Evolutionary conservation across 1,140 invertebrate species (phyloP).

Genomic region (Caenorhabditis inopinata): DNA sequence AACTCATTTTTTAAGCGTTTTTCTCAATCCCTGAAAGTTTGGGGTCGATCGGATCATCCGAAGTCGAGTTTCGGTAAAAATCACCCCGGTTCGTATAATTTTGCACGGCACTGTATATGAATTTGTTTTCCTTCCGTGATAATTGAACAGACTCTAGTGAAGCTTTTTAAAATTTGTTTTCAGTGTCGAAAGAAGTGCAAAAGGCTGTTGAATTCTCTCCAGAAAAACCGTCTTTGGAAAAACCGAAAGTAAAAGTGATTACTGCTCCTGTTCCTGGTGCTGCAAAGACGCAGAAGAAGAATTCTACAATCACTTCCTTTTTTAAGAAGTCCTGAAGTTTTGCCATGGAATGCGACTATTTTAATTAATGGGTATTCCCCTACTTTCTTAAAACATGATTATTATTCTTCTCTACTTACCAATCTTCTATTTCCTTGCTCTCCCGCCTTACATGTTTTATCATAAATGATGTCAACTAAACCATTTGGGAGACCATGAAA

Average conservation of each 20-base stretch:
- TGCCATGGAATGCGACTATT: background rate
- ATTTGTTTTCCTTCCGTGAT: no score
- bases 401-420: background rate
- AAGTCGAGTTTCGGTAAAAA: no score
- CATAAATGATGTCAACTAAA: background rate
- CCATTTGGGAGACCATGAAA: background rate
- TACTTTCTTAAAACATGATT: background rate
- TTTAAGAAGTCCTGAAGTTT: background rate
- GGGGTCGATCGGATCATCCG: no score
- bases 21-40: no score
- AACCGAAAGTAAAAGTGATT: background rate
- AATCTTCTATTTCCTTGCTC: background rate
- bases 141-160: no score
- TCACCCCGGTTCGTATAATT: no score
- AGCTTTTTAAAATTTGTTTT: background rate
- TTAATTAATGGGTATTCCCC: background rate
- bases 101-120: no score
- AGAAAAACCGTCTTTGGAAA: background rate
- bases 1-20: no score
- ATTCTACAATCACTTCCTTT: conserved; percentile 1
- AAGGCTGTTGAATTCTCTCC: conserved; percentile 9
- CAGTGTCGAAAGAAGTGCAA: background rate
- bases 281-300: background rate
- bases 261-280: background rate
- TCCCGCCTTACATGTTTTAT: conserved; percentile 3